Conservation (phyloP, 2,888 invertebrate species). For the Ophioninae sp. region DNA sequence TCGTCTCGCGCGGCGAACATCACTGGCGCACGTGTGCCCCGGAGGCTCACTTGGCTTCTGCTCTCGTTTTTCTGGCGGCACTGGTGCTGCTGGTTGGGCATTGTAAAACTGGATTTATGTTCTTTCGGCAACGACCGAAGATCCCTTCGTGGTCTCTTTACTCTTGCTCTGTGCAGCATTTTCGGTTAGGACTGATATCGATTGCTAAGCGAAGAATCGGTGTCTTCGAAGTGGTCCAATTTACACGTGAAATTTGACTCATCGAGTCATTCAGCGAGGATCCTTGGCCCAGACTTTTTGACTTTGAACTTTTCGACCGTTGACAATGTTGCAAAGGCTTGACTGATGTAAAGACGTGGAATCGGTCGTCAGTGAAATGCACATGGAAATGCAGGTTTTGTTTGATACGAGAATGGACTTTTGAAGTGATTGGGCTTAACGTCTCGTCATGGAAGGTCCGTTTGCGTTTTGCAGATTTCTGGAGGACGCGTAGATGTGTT, state of each 20-base stretch:
- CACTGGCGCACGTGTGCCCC: conserved; percentile 74
- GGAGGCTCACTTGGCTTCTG: conserved; percentile 55
- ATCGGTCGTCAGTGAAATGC: not conserved
- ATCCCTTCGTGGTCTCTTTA: conserved; percentile 57
- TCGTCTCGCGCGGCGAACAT: conserved; percentile 73
- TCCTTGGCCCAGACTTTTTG: not conserved
- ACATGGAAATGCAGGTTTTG: not conserved
- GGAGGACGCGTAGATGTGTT: conserved; percentile 15
- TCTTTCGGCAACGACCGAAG: conserved; percentile 72
- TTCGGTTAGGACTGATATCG: conserved; percentile 10
- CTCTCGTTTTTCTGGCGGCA: conserved; percentile 29
- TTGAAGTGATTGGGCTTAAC: conserved; percentile 65
- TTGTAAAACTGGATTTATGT: conserved; percentile 74
- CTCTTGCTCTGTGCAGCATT: conserved; percentile 21
- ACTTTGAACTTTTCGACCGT: not conserved
- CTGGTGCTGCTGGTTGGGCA: conserved; percentile 48
- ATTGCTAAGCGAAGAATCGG: not conserved
- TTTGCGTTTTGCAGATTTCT: conserved; percentile 4
- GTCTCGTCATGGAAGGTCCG: conserved; percentile 52
- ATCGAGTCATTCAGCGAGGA: not conserved
- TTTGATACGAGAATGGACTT: not conserved
- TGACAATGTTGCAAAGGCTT: not conserved
- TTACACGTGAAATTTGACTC: not conserved
- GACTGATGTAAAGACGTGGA: not conserved
- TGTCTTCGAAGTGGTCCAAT: not conserved